These are phyloP conservation scores for Onychomys leucogaster DNA, from an alignment of 2,797 vertebrate species.

Conservation along the genomic window DNA sequence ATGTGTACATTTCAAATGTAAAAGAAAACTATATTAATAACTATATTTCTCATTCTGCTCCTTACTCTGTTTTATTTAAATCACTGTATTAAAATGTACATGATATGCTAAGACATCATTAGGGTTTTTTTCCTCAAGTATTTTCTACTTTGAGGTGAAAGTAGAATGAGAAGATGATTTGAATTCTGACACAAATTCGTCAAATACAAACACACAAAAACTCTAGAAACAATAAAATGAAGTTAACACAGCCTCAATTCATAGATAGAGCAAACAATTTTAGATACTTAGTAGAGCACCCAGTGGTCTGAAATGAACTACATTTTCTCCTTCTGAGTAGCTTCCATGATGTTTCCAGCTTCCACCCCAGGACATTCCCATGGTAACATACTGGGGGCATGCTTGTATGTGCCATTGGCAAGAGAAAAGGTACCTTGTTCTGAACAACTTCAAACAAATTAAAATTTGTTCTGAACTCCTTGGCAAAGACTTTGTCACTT, in stretches of 20 bases:
- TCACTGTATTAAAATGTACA: not conserved
- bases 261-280: constrained; percentile 19
- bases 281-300: not conserved
- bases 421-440: not conserved
- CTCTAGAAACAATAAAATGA: not conserved
- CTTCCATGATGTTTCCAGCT: not conserved
- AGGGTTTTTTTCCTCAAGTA: not conserved
- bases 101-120: not conserved
- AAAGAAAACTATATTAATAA: not conserved
- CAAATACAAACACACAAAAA: not conserved
- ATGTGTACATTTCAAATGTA: not conserved
- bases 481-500: not conserved
- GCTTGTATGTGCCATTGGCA: not conserved
- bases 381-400: not conserved
- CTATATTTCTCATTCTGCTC: not conserved
- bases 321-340: not conserved
- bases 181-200: not conserved
- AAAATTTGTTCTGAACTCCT: not conserved
- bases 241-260: not conserved
- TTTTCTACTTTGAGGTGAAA: constrained; percentile 20
- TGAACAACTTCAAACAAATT: not conserved
- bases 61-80: not conserved
- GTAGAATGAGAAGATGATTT: constrained; percentile 11
- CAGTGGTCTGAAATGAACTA: not conserved
- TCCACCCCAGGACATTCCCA: not conserved